A percentile compares a stretch with the other conserved stretches of the same genome.
phyloP scores from a whole-genome alignment of 2,888 invertebrate genomes.

The Eupithecia vulgata region DNA sequence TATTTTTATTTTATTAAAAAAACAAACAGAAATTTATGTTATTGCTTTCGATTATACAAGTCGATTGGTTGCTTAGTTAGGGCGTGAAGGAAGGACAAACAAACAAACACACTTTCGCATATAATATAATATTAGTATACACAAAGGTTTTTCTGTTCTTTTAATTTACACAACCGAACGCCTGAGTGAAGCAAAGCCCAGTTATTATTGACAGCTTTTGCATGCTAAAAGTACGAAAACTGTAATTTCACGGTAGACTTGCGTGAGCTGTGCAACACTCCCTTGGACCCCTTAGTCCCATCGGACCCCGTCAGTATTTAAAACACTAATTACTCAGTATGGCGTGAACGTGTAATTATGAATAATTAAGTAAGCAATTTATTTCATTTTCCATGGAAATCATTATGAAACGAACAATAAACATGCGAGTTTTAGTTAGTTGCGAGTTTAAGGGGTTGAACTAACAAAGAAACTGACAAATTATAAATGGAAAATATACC shows the following conservation, averaged over 20 bases:
- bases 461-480: background rate
- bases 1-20: too few species aligned
- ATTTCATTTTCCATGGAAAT: conserved; percentile 11
- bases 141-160: background rate
- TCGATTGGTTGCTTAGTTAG: too few species aligned
- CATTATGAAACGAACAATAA: background rate
- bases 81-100: too few species aligned
- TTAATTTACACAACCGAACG: background rate
- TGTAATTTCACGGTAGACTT: conserved; percentile 41
- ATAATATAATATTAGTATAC: too few species aligned
- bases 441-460: background rate
- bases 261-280: conserved; percentile 34
- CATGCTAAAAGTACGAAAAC: conserved; percentile 37
- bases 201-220: conserved; percentile 19
- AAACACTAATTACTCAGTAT: conserved; percentile 2
- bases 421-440: background rate
- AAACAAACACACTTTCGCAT: too few species aligned
- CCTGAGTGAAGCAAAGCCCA: background rate
- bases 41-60: too few species aligned
- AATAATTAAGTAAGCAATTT: conserved; percentile 7
- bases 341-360: conserved; percentile 11
- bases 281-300: background rate
- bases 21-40: too few species aligned
- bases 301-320: background rate
- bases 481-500: background rate